Evolutionary conservation across 1,140 invertebrate species (phyloP).

Genomic region (Phthorimaea operculella): DNA sequence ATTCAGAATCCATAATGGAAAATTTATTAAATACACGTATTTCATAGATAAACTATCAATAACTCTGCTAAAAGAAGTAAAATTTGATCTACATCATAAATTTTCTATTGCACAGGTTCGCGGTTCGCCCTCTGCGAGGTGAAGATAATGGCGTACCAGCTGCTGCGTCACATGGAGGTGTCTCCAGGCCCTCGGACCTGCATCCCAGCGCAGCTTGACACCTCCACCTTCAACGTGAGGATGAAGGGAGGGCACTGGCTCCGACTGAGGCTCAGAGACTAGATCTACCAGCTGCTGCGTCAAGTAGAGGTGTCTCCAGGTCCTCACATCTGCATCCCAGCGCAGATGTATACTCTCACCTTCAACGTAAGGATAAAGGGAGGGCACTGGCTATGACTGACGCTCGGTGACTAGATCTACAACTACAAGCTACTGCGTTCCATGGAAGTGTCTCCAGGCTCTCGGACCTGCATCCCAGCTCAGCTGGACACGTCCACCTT

Average conservation of each 20-base stretch:
- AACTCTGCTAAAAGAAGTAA: no score
- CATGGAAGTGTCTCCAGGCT: no score
- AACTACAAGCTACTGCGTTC: no score
- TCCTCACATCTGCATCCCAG: no score
- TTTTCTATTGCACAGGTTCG: constrained; percentile 15
- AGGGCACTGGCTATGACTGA: constrained; percentile 16
- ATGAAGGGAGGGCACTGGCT: constrained; percentile 17
- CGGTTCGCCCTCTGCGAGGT: constrained; percentile 23
- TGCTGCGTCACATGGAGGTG: constrained; percentile 17
- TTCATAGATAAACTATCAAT: no score
- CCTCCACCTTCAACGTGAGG: constrained; percentile 6
- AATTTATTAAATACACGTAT: no score
- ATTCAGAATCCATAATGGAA: no score
- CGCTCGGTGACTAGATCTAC: constrained; percentile 6
- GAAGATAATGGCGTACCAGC: constrained; percentile 22
- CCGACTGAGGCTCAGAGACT: constrained; percentile 12
- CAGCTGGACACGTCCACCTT: no score
- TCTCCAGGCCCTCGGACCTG: constrained; percentile 16
- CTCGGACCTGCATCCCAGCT: no score
- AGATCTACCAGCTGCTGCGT: neutral
- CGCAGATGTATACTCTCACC: no score
- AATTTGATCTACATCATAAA: no score
- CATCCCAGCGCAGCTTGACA: constrained; percentile 8
- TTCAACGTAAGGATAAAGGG: constrained; percentile 9
- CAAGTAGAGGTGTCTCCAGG: no score